Evolutionary conservation across 2,888 invertebrate species (phyloP).

Genomic region (Agrochola macilenta): DNA sequence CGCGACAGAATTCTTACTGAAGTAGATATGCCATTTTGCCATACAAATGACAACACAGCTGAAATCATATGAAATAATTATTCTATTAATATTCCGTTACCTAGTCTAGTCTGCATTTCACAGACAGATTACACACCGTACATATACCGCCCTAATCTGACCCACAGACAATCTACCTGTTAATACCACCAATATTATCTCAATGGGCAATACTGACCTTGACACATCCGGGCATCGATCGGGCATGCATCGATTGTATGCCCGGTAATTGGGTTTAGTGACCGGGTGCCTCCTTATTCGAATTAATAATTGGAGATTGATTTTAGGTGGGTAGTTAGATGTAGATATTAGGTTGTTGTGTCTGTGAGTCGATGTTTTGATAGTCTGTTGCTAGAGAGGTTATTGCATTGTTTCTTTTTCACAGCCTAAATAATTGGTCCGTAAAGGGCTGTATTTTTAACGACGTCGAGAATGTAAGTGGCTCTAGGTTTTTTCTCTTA

Average conservation of each 20-base stretch:
- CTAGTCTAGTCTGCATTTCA: neutral
- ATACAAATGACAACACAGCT: neutral
- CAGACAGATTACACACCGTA: neutral
- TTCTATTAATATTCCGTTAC: neutral
- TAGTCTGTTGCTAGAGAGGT: too few species aligned
- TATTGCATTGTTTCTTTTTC: neutral
- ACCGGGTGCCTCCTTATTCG: conserved; percentile 35
- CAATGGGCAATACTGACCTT: conserved; percentile 50
- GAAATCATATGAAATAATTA: too few species aligned
- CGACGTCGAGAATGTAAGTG: neutral
- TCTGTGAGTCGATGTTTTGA: neutral
- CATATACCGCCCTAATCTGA: neutral
- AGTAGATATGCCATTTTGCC: neutral
- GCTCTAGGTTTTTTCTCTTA: neutral
- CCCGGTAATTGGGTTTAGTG: conserved; percentile 54
- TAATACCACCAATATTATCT: conserved; percentile 47
- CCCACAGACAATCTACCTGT: conserved; percentile 14
- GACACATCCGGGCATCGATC: conserved; percentile 51
- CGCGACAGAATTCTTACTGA: neutral
- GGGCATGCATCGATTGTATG: conserved; percentile 53
- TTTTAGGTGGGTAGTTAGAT: neutral
- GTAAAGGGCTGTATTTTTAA: neutral
- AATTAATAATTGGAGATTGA: conserved; percentile 35
- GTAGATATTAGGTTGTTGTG: neutral
- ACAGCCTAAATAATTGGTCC: neutral